phyloP scores from a whole-genome alignment of 2,113 vertebrate species.

The Gopherus evgoodei region DNA sequence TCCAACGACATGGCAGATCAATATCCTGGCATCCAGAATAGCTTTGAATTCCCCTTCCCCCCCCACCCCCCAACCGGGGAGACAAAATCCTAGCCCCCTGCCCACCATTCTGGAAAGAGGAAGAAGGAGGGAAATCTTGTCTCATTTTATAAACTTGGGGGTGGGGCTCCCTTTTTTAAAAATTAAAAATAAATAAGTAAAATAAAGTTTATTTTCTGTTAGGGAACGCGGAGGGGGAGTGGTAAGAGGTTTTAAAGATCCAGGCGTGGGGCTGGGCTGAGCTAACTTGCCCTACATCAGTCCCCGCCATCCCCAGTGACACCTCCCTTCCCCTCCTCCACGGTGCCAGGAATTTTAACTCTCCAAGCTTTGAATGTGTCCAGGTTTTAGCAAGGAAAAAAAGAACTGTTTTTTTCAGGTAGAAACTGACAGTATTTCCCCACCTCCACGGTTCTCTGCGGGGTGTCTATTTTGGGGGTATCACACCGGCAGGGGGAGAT shows the following conservation, averaged over 20 bases:
- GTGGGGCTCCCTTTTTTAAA: background rate
- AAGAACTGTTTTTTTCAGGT: no score
- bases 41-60: background rate
- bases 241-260: background rate
- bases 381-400: conserved; percentile 24
- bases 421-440: background rate
- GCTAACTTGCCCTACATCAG: background rate
- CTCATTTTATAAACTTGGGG: background rate
- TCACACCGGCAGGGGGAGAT: background rate
- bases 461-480: no score
- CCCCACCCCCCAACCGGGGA: background rate
- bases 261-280: background rate
- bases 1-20: background rate
- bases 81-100: background rate
- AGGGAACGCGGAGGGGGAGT: background rate
- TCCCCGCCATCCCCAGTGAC: background rate
- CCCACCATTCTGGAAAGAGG: background rate
- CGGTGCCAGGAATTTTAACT: conserved; percentile 14
- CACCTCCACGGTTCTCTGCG: no score
- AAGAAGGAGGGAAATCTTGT: background rate
- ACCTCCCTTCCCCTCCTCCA: background rate
- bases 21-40: background rate
- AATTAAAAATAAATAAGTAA: background rate
- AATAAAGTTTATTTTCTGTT: background rate
- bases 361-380: background rate